Evolutionary conservation across 2,888 invertebrate species (phyloP), one percentile per base, ranked within the genome.

Genomic region (Sarcophaga carnaria): DNA sequence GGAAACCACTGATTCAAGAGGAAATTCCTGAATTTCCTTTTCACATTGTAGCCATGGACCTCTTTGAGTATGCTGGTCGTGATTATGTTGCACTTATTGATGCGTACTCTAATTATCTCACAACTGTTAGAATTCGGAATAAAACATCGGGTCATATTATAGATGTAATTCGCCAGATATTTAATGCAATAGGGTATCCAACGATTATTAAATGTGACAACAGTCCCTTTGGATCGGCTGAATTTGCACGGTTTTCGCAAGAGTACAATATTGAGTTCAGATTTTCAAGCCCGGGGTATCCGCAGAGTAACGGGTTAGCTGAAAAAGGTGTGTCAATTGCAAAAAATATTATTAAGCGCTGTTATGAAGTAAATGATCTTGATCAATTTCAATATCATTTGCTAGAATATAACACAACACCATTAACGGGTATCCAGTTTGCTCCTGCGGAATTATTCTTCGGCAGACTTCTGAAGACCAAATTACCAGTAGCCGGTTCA

Each of bases 151-250:
- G 64, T 14, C 63, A 87, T 25, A 64, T 88, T 17, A 88, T 89
- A 14, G 70, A 37, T 3, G 14, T 6, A n/a, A 54, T 89, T 17
- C 49, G 37, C 6, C 25, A 67, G 17, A 37, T 83, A n/a, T 88
- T 91, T 79, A 85, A 77, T 66, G 76, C 71, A 70, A 85, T 89
- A 71, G 90, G 90, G 20, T 91, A 90, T 66, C 91, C 91, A 20
- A 82, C 89, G 70, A 71, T 72, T 5, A 86, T 91, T 63, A 89
- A 89, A 66, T 85, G 89, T 66, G 88, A 89, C 47, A 88, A 88
- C 27, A 62, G 14, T 80, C 89, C 86, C 37, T 89, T 89, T 71
- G 54, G 60, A 14, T 88, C 87, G 47, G 2, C 3, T 2, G 70
- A 85, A 69, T 88, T 88, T 78, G 71, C 83, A 27, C 6, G 62